phyloP scores from a whole-genome alignment of 1,140 invertebrate species.

The Laupala kohalensis region DNA sequence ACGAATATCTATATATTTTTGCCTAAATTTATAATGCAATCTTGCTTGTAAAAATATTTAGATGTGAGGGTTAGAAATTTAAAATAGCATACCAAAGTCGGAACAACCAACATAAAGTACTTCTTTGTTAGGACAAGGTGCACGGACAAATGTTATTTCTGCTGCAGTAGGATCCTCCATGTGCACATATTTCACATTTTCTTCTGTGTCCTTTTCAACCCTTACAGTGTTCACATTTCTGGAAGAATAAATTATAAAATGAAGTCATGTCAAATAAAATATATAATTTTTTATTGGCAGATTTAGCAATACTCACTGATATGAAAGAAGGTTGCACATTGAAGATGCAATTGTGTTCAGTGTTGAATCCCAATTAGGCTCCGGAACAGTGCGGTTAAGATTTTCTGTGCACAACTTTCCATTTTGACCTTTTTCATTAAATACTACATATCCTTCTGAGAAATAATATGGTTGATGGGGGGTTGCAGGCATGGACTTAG shows the following conservation, averaged over 20 bases:
- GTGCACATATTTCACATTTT: slow-evolving; percentile 44
- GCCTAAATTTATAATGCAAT: too few relatives aligned
- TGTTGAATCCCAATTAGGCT: slow-evolving; percentile 35
- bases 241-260: slow-evolving; percentile 9
- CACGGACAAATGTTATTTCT: slow-evolving; percentile 67
- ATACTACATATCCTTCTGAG: slow-evolving; percentile 62
- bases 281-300: neutral
- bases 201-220: slow-evolving; percentile 37
- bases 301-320: slow-evolving; percentile 39
- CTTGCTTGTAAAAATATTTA: too few relatives aligned
- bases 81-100: slow-evolving; percentile 46
- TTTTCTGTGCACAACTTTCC: slow-evolving; percentile 71
- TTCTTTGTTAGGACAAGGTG: slow-evolving; percentile 56
- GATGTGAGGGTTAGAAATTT: slow-evolving; percentile 6
- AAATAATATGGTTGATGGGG: slow-evolving; percentile 52
- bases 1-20: too few relatives aligned
- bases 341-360: slow-evolving; percentile 57
- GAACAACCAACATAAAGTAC: slow-evolving; percentile 67
- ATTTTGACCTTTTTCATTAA: slow-evolving; percentile 64
- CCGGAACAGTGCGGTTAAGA: slow-evolving; percentile 39
- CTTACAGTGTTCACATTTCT: slow-evolving; percentile 41
- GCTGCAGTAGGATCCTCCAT: slow-evolving; percentile 62
- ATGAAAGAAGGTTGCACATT: slow-evolving; percentile 58
- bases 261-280: neutral
- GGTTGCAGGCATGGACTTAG: slow-evolving; percentile 37